Evolutionary conservation across 2,113 vertebrate genomes (phyloP), one percentile per base, ranked within the genome.

Genomic region (Prionailurus bengalensis): DNA sequence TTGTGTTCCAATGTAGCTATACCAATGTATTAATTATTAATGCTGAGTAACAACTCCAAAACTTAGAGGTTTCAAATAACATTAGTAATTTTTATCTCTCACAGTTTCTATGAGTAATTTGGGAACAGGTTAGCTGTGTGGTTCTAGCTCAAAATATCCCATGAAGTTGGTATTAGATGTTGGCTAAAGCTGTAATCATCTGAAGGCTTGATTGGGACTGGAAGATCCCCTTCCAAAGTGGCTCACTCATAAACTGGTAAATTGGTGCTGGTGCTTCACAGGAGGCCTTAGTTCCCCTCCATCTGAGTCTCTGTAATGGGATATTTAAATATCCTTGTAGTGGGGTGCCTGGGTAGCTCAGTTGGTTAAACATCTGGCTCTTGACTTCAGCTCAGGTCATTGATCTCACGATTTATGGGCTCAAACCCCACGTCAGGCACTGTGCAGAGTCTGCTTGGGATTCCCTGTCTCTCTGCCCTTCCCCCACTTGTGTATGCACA

Each of bases 1-100:
- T 73, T 80, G 29, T 73, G 21, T 74, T 55, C 55, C 66, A 93
- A 27, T 36, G 36, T 74, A 66, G n/a, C 15, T 73, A 19, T 51
- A n/a, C 29, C 55, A 86, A 65, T 66, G 27, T 63, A 53, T 80
- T 63, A 88, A 55, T 92, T 68, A 70, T 48, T 76, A 82, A 36
- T 74, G 13, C 45, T 19, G 16, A 76, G 27, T 76, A 90, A 92
- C 16, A 95, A 80, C 27, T 95, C 73, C 36, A 45, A 85, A 97
- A 90, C 39, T 58, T 58, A 48, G 31, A 80, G 2, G 23, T 83
- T 70, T 58, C 23, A 79, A 89, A 79, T 42, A 92, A 45, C 3
- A 61, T 31, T 33, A 15, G 9, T 74, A 70, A 55, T 76, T 78
- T 70, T 71, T 83, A n/a, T 68, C 68, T 63, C 48, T 84, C 70